phyloP scores from a whole-genome alignment of 2,797 vertebrate species.

The Sparus aurata region DNA sequence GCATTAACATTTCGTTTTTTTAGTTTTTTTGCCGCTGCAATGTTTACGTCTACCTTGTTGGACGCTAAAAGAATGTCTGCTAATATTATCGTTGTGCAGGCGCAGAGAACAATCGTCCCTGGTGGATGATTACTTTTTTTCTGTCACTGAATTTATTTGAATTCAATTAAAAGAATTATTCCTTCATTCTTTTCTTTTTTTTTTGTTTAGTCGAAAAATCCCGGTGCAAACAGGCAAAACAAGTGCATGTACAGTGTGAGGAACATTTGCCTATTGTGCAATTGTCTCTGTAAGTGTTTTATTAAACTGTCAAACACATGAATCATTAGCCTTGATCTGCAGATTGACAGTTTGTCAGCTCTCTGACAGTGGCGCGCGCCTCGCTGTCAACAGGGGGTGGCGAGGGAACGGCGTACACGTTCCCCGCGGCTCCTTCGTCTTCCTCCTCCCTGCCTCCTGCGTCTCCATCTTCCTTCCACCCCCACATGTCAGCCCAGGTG shows the following conservation, averaged over 20 bases:
- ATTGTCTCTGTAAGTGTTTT: conserved; percentile 69
- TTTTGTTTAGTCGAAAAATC: background rate
- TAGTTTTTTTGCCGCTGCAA: conserved; percentile 16
- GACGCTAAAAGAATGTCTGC: conserved; percentile 15
- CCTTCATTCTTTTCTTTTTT: background rate
- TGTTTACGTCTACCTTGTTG: conserved; percentile 12
- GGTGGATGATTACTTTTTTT: conserved; percentile 11
- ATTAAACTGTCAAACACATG: conserved; percentile 78
- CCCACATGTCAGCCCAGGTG: conserved; percentile 83
- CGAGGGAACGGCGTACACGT: conserved; percentile 66
- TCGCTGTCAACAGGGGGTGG: conserved; percentile 73
- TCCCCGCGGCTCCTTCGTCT: conserved; percentile 67
- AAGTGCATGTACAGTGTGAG: conserved; percentile 40
- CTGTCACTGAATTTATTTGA: conserved; percentile 23
- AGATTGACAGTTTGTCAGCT: conserved; percentile 83
- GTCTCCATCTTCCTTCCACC: conserved; percentile 77
- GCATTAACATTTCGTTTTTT: background rate
- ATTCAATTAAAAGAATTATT: conserved; percentile 22
- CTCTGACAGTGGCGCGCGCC: conserved; percentile 68
- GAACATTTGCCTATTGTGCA: conserved; percentile 43
- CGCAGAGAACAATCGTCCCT: conserved; percentile 4
- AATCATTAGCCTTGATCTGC: conserved; percentile 79
- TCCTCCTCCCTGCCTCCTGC: conserved; percentile 67
- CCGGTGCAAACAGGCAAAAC: conserved; percentile 25
- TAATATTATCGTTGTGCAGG: conserved; percentile 17